phyloP scores from a whole-genome alignment of 2,888 invertebrate species.

The Zootermopsis nevadensis region DNA sequence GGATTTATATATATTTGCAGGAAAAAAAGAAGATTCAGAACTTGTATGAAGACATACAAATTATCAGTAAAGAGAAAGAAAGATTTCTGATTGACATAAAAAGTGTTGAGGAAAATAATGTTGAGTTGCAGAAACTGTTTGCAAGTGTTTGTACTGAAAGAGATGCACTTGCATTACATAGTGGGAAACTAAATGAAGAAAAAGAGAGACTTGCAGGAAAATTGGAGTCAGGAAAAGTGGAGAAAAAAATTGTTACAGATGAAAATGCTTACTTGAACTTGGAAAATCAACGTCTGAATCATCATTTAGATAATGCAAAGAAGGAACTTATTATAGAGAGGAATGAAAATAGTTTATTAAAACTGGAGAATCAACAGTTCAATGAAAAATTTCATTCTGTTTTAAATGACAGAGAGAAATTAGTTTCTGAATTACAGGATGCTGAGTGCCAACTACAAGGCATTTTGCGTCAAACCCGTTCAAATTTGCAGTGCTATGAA shows the following conservation, averaged over 20 bases:
- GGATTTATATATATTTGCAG: conserved; percentile 15
- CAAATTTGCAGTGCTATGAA: too few relatives aligned
- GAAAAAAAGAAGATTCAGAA: conserved; percentile 9
- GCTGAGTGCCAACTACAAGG: conserved; percentile 14
- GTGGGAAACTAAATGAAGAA: conserved; percentile 41
- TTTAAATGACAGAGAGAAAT: conserved; percentile 35
- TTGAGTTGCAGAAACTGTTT: conserved; percentile 48
- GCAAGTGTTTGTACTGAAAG: conserved; percentile 47
- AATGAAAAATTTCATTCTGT: conserved; percentile 43
- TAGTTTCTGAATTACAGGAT: conserved; percentile 14
- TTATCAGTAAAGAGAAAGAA: conserved; percentile 47
- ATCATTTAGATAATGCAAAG: conserved; percentile 31
- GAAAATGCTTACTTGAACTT: conserved; percentile 46
- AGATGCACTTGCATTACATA: conserved; percentile 46
- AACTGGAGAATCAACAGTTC: conserved; percentile 46
- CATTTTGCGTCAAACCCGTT: background rate
- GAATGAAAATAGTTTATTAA: conserved; percentile 35
- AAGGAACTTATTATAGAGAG: background rate
- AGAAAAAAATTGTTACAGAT: conserved; percentile 29
- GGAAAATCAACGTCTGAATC: conserved; percentile 47
- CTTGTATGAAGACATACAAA: conserved; percentile 39
- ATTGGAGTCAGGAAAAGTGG: conserved; percentile 28
- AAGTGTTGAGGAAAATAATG: conserved; percentile 50
- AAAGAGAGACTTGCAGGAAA: conserved; percentile 43
- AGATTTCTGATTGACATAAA: conserved; percentile 46